These are phyloP conservation scores for Eleutherodactylus coqui DNA, from an alignment of 2,797 vertebrate genomes.

Conservation along the genomic window DNA sequence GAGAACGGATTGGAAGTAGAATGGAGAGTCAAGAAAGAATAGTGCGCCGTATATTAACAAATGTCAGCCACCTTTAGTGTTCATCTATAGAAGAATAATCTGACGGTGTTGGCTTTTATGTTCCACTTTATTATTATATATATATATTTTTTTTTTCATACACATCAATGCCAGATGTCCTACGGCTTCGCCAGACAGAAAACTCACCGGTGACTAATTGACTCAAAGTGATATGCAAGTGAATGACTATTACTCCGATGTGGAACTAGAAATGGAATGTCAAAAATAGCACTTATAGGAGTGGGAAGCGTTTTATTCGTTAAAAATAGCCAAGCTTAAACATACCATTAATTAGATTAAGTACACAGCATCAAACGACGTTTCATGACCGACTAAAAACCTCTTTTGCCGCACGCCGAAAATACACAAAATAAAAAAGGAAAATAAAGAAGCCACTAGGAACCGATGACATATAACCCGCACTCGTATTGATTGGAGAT, in stretches of 20 bases:
- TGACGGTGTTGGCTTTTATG: conserved; percentile 49
- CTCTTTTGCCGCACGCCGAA: background rate
- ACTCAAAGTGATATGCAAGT: background rate
- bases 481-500: conserved; percentile 31
- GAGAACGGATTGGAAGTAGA: conserved; percentile 36
- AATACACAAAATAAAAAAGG: conserved; percentile 1
- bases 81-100: conserved; percentile 45
- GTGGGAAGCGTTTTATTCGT: background rate
- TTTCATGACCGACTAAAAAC: background rate
- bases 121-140: background rate
- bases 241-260: background rate
- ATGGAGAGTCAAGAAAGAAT: conserved; percentile 45
- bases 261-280: conserved; percentile 6
- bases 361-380: background rate
- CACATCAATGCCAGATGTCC: conserved; percentile 30
- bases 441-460: conserved; percentile 1
- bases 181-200: conserved; percentile 27
- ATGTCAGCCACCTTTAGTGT: conserved; percentile 57
- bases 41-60: conserved; percentile 48
- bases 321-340: conserved; percentile 28
- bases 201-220: conserved; percentile 24
- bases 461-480: conserved; percentile 16
- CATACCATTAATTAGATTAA: conserved; percentile 19
- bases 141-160: background rate
- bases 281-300: conserved; percentile 7